Conservation (phyloP, 2,797 vertebrate genomes). For the Epinephelus awoara region DNA sequence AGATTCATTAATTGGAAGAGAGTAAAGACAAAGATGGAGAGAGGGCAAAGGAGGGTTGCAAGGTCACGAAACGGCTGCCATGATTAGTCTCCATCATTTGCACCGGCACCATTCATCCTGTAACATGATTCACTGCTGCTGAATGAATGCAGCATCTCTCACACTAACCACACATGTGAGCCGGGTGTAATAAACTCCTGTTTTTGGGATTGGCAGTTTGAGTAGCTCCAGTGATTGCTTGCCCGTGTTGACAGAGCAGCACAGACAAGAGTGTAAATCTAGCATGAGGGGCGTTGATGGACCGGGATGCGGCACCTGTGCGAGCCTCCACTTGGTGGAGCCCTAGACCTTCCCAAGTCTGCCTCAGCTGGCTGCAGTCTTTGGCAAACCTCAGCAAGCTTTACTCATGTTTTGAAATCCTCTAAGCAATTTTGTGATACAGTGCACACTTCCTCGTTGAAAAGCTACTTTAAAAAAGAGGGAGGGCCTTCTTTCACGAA, state of each 20-base stretch:
- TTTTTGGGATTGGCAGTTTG: slow-evolving; percentile 71
- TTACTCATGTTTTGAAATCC: slow-evolving; percentile 79
- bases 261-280: slow-evolving; percentile 66
- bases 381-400: slow-evolving; percentile 75
- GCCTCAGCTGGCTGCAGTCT: slow-evolving; percentile 59
- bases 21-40: slow-evolving; percentile 6
- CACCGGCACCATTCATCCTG: neutral
- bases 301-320: slow-evolving; percentile 45
- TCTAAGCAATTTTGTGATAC: slow-evolving; percentile 79
- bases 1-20: neutral
- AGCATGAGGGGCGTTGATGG: slow-evolving; percentile 59
- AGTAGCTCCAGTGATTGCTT: slow-evolving; percentile 73
- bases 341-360: slow-evolving; percentile 81
- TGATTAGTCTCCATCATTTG: slow-evolving; percentile 26
- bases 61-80: slow-evolving; percentile 59
- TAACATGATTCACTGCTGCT: neutral
- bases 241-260: slow-evolving; percentile 65
- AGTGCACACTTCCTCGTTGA: slow-evolving; percentile 72
- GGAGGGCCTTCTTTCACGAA: slow-evolving; percentile 48
- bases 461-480: slow-evolving; percentile 51
- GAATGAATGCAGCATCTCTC: slow-evolving; percentile 15
- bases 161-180: slow-evolving; percentile 7
- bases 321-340: slow-evolving; percentile 87
- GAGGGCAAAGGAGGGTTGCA: slow-evolving; percentile 37
- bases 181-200: slow-evolving; percentile 13